Evolutionary conservation across 2,888 invertebrate genomes (phyloP).

Genomic region (Epirrita christyi): DNA sequence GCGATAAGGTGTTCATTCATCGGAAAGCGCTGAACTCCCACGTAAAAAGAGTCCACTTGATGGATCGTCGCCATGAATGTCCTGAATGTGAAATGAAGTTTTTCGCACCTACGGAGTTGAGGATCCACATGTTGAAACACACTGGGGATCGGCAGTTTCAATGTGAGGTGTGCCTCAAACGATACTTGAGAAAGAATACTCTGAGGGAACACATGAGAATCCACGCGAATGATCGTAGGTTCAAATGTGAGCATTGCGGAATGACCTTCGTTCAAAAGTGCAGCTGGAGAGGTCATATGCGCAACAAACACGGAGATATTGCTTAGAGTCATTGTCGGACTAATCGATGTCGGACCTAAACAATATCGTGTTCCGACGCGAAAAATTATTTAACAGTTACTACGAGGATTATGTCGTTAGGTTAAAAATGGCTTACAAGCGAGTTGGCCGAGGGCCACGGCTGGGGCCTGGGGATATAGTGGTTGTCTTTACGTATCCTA

Average conservation of each 20-base stretch:
- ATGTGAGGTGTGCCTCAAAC: conserved; percentile 79
- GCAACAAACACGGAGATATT: conserved; percentile 42
- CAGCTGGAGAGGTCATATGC: conserved; percentile 35
- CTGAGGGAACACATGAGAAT: conserved; percentile 76
- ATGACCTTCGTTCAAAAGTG: conserved; percentile 30
- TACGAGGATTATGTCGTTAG: too few relatives aligned
- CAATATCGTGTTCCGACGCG: too few relatives aligned
- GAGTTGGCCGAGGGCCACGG: too few relatives aligned
- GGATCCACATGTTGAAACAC: conserved; percentile 79
- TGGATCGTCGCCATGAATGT: conserved; percentile 56
- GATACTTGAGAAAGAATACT: conserved; percentile 74
- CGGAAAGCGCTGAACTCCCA: conserved; percentile 55
- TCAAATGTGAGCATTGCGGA: conserved; percentile 52
- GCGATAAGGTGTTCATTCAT: conserved; percentile 56
- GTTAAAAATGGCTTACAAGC: too few relatives aligned
- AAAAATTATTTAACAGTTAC: too few relatives aligned
- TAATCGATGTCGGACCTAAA: too few relatives aligned
- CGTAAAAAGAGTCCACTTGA: conserved; percentile 52
- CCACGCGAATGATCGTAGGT: conserved; percentile 74
- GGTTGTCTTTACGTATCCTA: too few relatives aligned
- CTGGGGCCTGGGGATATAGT: too few relatives aligned
- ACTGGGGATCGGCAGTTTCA: conserved; percentile 76
- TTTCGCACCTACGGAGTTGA: conserved; percentile 57
- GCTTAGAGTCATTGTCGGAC: too few relatives aligned
- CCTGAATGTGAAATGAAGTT: conserved; percentile 70